Evolutionary conservation across 2,797 vertebrate genomes (phyloP).

Genomic region (Naso thynnoides): DNA sequence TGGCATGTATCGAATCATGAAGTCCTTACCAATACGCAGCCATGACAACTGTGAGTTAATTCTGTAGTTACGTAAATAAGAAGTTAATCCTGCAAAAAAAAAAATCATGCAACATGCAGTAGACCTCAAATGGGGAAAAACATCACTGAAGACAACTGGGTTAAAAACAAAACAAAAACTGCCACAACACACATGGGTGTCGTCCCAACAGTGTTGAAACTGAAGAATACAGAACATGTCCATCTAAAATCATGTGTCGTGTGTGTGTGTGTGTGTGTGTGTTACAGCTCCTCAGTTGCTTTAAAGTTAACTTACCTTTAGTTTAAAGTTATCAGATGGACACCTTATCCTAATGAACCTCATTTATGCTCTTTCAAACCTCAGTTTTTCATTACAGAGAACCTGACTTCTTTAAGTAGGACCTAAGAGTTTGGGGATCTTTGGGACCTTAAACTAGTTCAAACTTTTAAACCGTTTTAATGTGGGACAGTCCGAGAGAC

Average conservation of each 20-base stretch:
- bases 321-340: neutral
- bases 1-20: too few relatives aligned
- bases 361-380: neutral
- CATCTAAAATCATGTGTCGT: neutral
- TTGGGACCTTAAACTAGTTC: neutral
- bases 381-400: neutral
- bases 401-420: neutral
- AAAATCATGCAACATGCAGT: conserved; percentile 39
- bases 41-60: too few relatives aligned
- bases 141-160: neutral
- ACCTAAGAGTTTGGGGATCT: neutral
- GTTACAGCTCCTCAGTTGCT: neutral
- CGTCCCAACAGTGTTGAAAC: neutral
- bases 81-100: conserved; percentile 3
- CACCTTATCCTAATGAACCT: neutral
- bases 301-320: neutral
- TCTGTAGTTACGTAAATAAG: neutral
- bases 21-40: too few relatives aligned
- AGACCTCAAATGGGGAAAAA: neutral
- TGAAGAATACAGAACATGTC: neutral
- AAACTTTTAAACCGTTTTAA: neutral
- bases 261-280: too few relatives aligned
- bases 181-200: too few relatives aligned
- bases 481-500: neutral
- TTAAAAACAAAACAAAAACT: too few relatives aligned